phyloP scores from a whole-genome alignment of 2,797 vertebrate genomes.

The Myripristis murdjan region DNA sequence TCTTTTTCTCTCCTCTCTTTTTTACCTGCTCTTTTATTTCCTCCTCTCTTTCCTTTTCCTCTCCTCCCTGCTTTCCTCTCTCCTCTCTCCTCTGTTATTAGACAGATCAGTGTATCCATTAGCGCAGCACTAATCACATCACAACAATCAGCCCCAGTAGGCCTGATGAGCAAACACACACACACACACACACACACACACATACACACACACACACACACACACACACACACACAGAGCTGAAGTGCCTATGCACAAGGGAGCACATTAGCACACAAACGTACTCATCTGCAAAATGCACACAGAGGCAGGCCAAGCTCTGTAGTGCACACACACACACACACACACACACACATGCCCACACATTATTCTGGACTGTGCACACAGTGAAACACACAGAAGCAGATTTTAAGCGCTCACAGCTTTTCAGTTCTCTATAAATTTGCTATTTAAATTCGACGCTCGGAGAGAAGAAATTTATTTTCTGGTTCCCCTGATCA shows the following conservation, averaged over 20 bases:
- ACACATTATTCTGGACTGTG: no score
- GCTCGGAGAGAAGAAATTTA: no score
- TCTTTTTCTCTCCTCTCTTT: not conserved
- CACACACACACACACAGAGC: not conserved
- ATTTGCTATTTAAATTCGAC: no score
- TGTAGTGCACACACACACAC: conserved; percentile 18
- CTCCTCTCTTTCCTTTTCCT: conserved; percentile 8
- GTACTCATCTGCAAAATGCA: conserved; percentile 55
- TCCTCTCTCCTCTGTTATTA: conserved; percentile 48
- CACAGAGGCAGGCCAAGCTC: conserved; percentile 12
- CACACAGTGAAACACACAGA: no score
- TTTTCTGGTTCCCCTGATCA: no score
- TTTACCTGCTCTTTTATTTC: not conserved
- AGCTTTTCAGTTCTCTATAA: no score
- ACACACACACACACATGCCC: not conserved
- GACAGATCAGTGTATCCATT: conserved; percentile 66
- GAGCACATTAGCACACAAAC: conserved; percentile 34
- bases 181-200: conserved; percentile 1
- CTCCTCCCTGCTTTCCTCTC: conserved; percentile 5
- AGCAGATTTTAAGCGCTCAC: no score
- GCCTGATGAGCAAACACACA: no score
- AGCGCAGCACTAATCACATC: conserved; percentile 72
- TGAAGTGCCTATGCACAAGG: conserved; percentile 37
- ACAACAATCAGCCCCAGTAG: conserved; percentile 54
- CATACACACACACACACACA: conserved; percentile 7